Conservation (phyloP, 2,113 vertebrate genomes). For the Psophia crepitans region DNA sequence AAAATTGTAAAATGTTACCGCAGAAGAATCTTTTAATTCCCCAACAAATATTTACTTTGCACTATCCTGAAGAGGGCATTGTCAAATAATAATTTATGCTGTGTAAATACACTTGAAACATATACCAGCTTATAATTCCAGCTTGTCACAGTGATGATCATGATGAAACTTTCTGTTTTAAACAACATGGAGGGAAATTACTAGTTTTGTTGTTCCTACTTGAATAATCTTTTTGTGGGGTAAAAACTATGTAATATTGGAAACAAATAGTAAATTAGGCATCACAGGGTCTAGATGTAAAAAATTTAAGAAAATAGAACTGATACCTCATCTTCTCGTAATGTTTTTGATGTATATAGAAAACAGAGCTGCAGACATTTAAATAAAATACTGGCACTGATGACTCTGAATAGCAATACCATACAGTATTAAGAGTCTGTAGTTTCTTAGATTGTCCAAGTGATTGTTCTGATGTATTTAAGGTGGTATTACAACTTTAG, state of each 20-base stretch:
- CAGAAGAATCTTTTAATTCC: background rate
- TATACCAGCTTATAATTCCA: constrained; percentile 49
- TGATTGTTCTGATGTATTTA: background rate
- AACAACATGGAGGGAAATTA: background rate
- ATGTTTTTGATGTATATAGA: background rate
- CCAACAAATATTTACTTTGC: background rate
- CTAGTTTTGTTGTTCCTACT: background rate
- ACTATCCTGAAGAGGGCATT: background rate
- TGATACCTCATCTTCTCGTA: background rate
- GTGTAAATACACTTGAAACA: background rate
- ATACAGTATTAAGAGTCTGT: background rate
- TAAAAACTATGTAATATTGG: background rate
- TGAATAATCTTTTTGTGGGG: background rate
- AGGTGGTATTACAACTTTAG: background rate
- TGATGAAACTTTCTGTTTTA: background rate
- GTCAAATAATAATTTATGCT: background rate
- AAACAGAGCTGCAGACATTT: background rate
- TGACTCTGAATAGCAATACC: background rate
- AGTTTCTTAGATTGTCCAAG: background rate
- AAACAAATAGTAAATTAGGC: background rate
- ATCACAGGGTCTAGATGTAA: background rate
- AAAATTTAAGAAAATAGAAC: background rate
- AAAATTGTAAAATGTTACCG: background rate
- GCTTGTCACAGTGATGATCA: constrained; percentile 36
- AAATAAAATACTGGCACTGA: background rate